Base-by-base conservation (phyloP, 2,113 vertebrate genomes). In the Spermophilus dauricus region DNA sequence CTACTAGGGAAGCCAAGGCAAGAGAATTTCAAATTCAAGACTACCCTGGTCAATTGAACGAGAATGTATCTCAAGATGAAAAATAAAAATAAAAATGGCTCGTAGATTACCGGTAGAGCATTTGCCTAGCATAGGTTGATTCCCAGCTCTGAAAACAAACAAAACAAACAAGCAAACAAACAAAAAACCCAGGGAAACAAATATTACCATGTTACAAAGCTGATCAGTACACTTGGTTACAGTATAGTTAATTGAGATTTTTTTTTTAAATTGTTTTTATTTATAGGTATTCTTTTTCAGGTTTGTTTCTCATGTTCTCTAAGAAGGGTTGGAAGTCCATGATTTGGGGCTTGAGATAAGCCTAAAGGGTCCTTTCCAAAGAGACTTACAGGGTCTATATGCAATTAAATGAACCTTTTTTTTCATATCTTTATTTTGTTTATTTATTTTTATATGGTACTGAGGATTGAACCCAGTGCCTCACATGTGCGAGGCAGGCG, bases 261-360 rank as follows among this genome's bases (percentile, higher is more conserved):
- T 28, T 58, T 58, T 70, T 83, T 82, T 58, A n/a, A 69, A 48
- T 77, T 88, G 61, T 76, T 32, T 37, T 93, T 72, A 72, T 80
- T 93, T 84, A 14, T 51, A 14, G 12, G 58, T 56, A 24, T 89
- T 89, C 30, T 80, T 80, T 94, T 81, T 90, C 37, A 91, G n/a
- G 32, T 77, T 96, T 67, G 28, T 58, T 3, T 56, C 34, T 86
- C 51, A 87, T 14, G 13, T 24, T 82, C 4, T 86, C 75, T 67
- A 80, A 90, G n/a, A 81, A 48, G 8, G 18, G 11, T 58, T 91
- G 37, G 90, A 7, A 75, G 30, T 53, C 22, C 58, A 26, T 63
- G 63, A 53, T 28, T 94, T 32, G 81, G 73, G 13, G 73, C n/a
- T 94, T 91, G 75, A 91, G 76, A 34, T 48, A 1, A 45, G 24